These are phyloP conservation scores for Trididemnum clinides DNA, from an alignment of 23 tunicate species.

Conservation along the genomic window DNA sequence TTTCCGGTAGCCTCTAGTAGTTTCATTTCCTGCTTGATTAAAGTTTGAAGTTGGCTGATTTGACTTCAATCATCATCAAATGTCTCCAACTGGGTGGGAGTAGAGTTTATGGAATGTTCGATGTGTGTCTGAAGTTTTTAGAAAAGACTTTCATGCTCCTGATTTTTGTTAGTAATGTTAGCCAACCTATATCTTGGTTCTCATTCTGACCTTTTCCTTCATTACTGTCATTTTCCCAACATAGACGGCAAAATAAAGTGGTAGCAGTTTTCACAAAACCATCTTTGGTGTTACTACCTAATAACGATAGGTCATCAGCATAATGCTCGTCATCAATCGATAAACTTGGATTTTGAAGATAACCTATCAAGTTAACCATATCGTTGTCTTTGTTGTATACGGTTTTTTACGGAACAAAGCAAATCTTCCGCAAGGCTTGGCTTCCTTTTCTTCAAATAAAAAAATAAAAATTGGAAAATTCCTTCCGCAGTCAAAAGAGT, in stretches of 20 bases:
- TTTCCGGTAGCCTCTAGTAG: conserved; percentile 30
- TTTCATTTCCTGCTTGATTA: conserved; percentile 28
- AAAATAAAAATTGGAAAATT: conserved; percentile 13
- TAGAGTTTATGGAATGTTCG: neutral
- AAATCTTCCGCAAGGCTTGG: conserved; percentile 19
- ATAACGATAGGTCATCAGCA: conserved; percentile 25
- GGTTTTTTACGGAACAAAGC: conserved; percentile 27
- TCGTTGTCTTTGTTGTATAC: conserved; percentile 25
- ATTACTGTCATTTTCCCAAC: conserved; percentile 2
- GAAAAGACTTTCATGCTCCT: neutral
- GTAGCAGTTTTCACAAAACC: conserved; percentile 32
- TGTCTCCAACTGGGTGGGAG: neutral
- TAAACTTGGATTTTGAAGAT: conserved; percentile 21
- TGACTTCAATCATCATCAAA: conserved; percentile 17
- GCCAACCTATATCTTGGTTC: neutral
- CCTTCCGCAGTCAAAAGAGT: conserved; percentile 17
- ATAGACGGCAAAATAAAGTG: conserved; percentile 5
- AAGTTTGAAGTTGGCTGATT: conserved; percentile 7
- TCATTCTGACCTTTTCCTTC: conserved; percentile 15
- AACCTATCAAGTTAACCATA: conserved; percentile 19
- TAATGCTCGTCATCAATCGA: conserved; percentile 9
- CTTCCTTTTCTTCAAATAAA: neutral
- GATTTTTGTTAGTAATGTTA: conserved; percentile 13
- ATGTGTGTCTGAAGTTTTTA: conserved; percentile 19
- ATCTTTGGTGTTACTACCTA: conserved; percentile 1